Evolutionary conservation across 64 coral and sea anemone species (phyloP), one percentile per base, ranked within the genome.

Genomic region (Actinia tenebrosa): DNA sequence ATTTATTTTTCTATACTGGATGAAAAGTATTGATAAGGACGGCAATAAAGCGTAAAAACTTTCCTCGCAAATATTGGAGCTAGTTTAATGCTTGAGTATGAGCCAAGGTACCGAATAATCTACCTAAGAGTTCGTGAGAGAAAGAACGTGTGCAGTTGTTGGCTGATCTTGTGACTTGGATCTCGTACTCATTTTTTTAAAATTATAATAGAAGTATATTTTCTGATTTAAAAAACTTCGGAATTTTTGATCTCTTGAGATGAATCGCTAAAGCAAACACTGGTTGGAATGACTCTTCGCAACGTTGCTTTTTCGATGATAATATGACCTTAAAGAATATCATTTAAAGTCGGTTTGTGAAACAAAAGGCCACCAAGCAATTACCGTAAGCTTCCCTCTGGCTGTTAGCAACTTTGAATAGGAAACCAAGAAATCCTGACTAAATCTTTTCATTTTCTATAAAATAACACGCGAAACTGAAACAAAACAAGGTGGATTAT

Each of bases 341-440:
- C 91, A 80, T 88, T 92, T 92, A 92, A 89, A 88, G 91, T 92
- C 91, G 91, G 91, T 85, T 92, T 89, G 87, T 50, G 84, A 92
- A 92, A 92, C 91, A 92, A 92, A 92, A 87, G 87, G 63, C 55
- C 82, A 79, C 64, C 87, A 87, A 88, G 86, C 91, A 92, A 92
- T 92, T 92, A 92, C 60, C 86, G 80, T 85, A 85, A 82, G 82
- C 87, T 88, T 80, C 79, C 86, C 91, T 92, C 63, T 87, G 90
- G 90, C 90, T 22, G 81, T 79, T 87, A 91, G 86, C 63, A 87
- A 81, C 79, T 81, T 53, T 81, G 44, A 50, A 81, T 53, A 81
- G 79, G 43, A 81, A 81, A 50, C 79, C 79, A 81, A 45, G 25
- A 75, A 75, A 42, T 75, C 43, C 19, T 53, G 16, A 16, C 45